Evolutionary conservation across 2,797 vertebrate genomes (phyloP).

Genomic region (Darevskia mixta): DNA sequence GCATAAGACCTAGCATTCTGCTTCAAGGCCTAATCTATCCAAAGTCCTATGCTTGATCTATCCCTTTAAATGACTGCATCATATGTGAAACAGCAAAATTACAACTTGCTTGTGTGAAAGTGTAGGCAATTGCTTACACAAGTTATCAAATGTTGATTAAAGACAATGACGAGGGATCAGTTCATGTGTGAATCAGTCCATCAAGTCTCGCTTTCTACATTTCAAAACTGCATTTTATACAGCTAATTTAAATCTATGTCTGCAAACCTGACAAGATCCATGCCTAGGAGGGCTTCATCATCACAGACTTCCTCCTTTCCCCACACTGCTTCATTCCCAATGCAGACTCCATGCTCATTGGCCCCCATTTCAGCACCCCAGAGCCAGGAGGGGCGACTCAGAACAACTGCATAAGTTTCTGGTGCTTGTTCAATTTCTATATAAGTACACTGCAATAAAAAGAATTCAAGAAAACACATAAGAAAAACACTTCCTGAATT

Average conservation of each 20-base stretch:
- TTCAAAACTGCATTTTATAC: background rate
- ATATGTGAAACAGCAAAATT: background rate
- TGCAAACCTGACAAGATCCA: constrained; percentile 94
- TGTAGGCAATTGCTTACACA: background rate
- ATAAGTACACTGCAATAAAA: constrained; percentile 89
- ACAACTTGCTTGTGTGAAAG: background rate
- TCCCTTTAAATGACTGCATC: background rate
- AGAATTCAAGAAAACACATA: constrained; percentile 19
- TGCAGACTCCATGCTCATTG: constrained; percentile 95
- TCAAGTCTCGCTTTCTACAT: too few species aligned
- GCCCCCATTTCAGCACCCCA: constrained; percentile 99
- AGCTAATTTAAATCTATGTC: background rate
- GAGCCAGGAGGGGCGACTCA: constrained; percentile 96
- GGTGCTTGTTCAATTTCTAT: constrained; percentile 87
- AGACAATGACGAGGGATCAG: background rate
- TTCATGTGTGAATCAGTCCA: background rate
- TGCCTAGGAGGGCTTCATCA: constrained; percentile 92
- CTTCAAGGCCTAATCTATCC: background rate
- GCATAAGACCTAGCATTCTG: background rate
- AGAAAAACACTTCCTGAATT: constrained; percentile 10
- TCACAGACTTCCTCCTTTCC: constrained; percentile 84
- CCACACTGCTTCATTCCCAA: constrained; percentile 99
- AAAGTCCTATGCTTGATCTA: too few species aligned
- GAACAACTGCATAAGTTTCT: constrained; percentile 87
- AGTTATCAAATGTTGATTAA: background rate